These are phyloP conservation scores for Gymnodraco acuticeps DNA, from an alignment of 2,797 vertebrate species.

Conservation along the genomic window DNA sequence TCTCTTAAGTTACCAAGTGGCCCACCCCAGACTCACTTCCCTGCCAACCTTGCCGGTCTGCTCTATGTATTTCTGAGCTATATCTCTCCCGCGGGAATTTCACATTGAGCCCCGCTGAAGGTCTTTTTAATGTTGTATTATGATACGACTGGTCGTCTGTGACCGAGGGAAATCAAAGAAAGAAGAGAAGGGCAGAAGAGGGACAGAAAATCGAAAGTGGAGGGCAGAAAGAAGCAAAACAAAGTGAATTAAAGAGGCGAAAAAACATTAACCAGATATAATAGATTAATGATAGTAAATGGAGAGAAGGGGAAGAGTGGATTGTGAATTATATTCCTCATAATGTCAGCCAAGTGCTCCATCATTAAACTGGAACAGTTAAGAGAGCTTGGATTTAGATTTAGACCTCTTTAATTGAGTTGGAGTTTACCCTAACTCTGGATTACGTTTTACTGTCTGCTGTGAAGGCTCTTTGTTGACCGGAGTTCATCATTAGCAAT, in stretches of 20 bases:
- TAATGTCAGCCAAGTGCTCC: slow-evolving; percentile 70
- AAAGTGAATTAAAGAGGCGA: slow-evolving; percentile 31
- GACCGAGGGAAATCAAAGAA: slow-evolving; percentile 30
- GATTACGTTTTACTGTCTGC: slow-evolving; percentile 73
- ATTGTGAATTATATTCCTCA: slow-evolving; percentile 51
- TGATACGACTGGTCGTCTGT: slow-evolving; percentile 44
- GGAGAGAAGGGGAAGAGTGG: slow-evolving; percentile 49
- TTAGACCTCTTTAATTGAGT: slow-evolving; percentile 72
- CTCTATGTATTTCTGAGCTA: slow-evolving; percentile 72
- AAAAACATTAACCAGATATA: slow-evolving; percentile 44
- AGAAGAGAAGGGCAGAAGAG: slow-evolving; percentile 2
- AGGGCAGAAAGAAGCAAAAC: slow-evolving; percentile 10
- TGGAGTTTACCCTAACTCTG: slow-evolving; percentile 58
- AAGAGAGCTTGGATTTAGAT: slow-evolving; percentile 77
- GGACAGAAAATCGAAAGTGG: slow-evolving; percentile 5
- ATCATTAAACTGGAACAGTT: slow-evolving; percentile 70
- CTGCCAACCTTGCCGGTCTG: slow-evolving; percentile 76
- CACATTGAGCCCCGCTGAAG: slow-evolving; percentile 44
- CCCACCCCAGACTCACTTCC: slow-evolving; percentile 64
- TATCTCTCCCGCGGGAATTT: slow-evolving; percentile 58
- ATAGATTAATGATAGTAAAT: slow-evolving; percentile 52
- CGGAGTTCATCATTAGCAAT: slow-evolving; percentile 72
- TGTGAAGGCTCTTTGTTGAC: slow-evolving; percentile 63
- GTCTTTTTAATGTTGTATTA: slow-evolving; percentile 73
- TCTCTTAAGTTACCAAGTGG: slow-evolving; percentile 64